Conservation (phyloP, 2,797 vertebrate genomes). For the Scolopax bukidnonensis region DNA sequence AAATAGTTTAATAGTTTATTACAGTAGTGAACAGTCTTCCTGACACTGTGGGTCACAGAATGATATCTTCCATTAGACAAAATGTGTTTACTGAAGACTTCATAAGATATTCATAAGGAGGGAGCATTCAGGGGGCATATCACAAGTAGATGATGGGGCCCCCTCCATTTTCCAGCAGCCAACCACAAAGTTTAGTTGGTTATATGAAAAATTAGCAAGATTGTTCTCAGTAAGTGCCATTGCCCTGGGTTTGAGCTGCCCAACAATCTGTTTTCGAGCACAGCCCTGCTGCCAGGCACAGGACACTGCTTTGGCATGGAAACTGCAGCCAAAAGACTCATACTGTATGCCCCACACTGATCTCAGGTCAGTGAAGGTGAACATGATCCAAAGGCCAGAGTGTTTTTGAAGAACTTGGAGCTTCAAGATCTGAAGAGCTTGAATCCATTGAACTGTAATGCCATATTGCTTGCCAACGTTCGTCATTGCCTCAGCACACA, state of each 20-base stretch:
- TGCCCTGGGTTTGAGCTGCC: not conserved
- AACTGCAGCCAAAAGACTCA: not conserved
- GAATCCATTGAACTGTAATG: not conserved
- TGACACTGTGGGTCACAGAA: not conserved
- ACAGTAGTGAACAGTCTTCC: not conserved
- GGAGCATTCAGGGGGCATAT: not conserved
- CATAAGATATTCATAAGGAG: not conserved
- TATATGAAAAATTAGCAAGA: not conserved
- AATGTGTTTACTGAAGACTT: not conserved
- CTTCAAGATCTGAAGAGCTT: not conserved
- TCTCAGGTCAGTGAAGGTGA: not conserved
- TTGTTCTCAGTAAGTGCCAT: not conserved
- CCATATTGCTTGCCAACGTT: not conserved
- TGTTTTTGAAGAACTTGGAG: not conserved
- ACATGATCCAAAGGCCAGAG: not conserved
- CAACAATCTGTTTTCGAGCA: not conserved
- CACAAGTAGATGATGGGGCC: not conserved
- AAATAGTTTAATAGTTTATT: not conserved
- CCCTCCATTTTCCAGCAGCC: not conserved
- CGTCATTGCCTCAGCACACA: not conserved
- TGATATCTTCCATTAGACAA: not conserved
- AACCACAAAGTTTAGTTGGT: not conserved
- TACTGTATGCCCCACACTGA: rapidly evolving
- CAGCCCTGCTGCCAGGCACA: not conserved
- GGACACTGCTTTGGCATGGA: too few species aligned